Percentiles rank a stretch among this genome's conserved stretches.
phyloP scores from a whole-genome alignment of 2,797 vertebrate genomes.

The Eutrigla gurnardus region DNA sequence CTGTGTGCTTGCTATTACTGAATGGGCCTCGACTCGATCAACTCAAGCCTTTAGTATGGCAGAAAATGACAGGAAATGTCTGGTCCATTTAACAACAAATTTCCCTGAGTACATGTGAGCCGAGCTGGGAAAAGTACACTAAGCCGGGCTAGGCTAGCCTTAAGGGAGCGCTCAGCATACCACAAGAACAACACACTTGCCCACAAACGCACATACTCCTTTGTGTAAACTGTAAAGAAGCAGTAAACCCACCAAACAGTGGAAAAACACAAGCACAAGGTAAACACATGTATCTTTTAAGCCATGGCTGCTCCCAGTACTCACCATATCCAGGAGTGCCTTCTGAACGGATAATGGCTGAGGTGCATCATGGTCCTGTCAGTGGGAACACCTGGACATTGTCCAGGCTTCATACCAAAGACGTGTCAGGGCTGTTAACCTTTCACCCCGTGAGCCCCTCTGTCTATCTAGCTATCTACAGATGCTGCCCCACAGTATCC shows the following conservation, averaged over 20 bases:
- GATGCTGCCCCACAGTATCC: slow-evolving; percentile 41
- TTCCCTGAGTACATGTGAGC: slow-evolving; percentile 67
- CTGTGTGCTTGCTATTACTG: slow-evolving; percentile 54
- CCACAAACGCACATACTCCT: slow-evolving; percentile 8
- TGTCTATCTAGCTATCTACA: slow-evolving; percentile 50
- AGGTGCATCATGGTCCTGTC: slow-evolving; percentile 83
- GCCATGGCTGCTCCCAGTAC: slow-evolving; percentile 38
- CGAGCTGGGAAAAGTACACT: slow-evolving; percentile 35
- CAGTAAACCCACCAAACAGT: not conserved
- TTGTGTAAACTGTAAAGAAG: not conserved
- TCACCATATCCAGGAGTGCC: slow-evolving; percentile 89
- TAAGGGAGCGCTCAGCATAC: slow-evolving; percentile 42
- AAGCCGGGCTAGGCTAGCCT: slow-evolving; percentile 47
- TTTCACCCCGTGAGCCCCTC: slow-evolving; percentile 36
- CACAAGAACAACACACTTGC: slow-evolving; percentile 55
- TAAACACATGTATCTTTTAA: not conserved
- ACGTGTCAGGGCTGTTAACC: slow-evolving; percentile 39
- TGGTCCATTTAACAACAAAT: slow-evolving; percentile 80
- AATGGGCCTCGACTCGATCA: slow-evolving; percentile 53
- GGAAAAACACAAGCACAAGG: slow-evolving; percentile 1
- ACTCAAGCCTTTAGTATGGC: slow-evolving; percentile 70
- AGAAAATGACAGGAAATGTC: slow-evolving; percentile 82
- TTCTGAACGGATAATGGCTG: slow-evolving; percentile 81
- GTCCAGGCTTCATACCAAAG: slow-evolving; percentile 82
- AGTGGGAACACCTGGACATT: slow-evolving; percentile 66